These are phyloP conservation scores for Rhabdophis nuchalis DNA, from an alignment of 2,797 vertebrate species.

Conservation along the genomic window DNA sequence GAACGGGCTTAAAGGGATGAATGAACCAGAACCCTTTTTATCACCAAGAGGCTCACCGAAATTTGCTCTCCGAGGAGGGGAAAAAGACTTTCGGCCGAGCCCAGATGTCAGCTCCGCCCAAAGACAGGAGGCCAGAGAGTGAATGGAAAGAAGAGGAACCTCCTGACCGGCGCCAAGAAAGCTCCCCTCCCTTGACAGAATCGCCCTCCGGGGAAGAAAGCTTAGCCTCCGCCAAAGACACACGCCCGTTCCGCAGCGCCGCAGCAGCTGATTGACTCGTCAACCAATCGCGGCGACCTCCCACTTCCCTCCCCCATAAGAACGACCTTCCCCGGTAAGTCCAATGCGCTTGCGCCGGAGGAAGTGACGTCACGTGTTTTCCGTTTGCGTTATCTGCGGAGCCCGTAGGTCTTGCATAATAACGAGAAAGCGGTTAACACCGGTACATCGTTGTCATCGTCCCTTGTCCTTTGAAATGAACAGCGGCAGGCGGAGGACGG, in stretches of 20 bases:
- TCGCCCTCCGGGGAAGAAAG: neutral
- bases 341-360: neutral
- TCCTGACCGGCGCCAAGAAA: neutral
- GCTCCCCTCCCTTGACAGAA: neutral
- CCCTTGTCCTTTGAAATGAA: neutral
- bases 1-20: neutral
- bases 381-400: neutral
- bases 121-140: neutral
- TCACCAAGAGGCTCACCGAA: neutral
- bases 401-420: neutral
- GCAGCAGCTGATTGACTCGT: neutral
- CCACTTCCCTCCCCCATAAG: neutral
- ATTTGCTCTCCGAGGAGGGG: neutral
- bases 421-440: neutral
- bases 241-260: neutral
- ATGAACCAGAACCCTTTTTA: neutral
- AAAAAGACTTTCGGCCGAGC: neutral
- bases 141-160: neutral
- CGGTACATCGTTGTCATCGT: neutral
- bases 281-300: neutral
- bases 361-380: neutral
- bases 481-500: neutral
- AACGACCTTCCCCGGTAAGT: no score
- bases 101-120: neutral
- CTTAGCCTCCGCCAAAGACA: neutral